phyloP scores from a whole-genome alignment of 2,113 vertebrate species.

The Gasterosteus aculeatus region DNA sequence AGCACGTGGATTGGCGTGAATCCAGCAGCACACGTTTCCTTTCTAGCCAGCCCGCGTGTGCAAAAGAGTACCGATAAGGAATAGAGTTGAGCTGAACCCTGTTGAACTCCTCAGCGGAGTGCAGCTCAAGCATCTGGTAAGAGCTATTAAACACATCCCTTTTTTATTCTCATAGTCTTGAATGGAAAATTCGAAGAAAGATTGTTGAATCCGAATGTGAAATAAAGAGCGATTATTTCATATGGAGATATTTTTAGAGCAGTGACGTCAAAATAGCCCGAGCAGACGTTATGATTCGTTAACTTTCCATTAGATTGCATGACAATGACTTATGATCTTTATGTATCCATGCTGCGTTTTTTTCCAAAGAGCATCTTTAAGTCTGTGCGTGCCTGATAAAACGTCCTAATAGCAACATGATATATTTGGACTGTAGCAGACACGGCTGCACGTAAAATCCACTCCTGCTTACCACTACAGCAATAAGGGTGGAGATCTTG shows the following conservation, averaged over 20 bases:
- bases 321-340: conserved; percentile 13
- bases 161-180: conserved; percentile 2
- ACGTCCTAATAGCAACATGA: conserved; percentile 13
- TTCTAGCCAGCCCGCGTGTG: neutral
- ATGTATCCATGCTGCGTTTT: conserved; percentile 7
- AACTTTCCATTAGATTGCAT: conserved; percentile 5
- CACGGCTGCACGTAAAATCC: neutral
- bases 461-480: neutral
- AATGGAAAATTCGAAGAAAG: conserved; percentile 23
- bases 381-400: conserved; percentile 2
- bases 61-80: conserved; percentile 35
- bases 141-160: conserved; percentile 24
- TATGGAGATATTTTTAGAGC: conserved; percentile 40
- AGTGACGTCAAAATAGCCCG: neutral
- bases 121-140: conserved; percentile 2
- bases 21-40: conserved; percentile 20
- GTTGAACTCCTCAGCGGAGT: conserved; percentile 20
- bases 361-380: conserved; percentile 11
- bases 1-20: neutral
- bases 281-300: conserved; percentile 22
- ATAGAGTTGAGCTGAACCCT: conserved; percentile 21
- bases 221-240: conserved; percentile 19
- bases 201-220: conserved; percentile 16
- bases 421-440: neutral
- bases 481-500: neutral